Conservation (phyloP, 2,888 invertebrate species). For the Dryococelus australis region DNA sequence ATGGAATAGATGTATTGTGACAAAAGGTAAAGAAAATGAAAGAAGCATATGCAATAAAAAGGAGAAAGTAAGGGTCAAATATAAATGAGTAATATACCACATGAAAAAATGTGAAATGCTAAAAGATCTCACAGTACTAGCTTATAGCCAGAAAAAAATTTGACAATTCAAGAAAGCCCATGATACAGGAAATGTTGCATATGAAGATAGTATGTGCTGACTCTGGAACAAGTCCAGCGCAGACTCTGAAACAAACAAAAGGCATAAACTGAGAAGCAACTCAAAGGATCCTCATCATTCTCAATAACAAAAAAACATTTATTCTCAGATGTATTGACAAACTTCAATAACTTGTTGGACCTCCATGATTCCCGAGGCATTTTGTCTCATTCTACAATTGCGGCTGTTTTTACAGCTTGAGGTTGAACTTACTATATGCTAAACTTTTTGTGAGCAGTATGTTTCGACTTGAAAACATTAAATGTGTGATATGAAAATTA, state of each 20-base stretch:
- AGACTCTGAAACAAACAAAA: not conserved
- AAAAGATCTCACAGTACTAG: not conserved
- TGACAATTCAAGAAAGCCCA: no score
- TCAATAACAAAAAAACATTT: no score
- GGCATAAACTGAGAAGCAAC: not conserved
- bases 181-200: not conserved
- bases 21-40: not conserved
- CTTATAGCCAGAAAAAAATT: not conserved
- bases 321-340: no score
- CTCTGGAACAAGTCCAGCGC: not conserved
- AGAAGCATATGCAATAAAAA: not conserved
- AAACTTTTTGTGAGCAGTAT: no score
- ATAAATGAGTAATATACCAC: not conserved
- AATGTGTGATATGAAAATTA: no score
- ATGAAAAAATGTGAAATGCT: not conserved
- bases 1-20: not conserved
- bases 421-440: no score
- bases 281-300: no score
- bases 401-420: no score
- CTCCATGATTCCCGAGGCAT: no score
- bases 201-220: not conserved
- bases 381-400: no score
- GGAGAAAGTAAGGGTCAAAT: not conserved
- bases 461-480: no score
- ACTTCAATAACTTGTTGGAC: not conserved